phyloP scores from a whole-genome alignment of 2,797 vertebrate genomes.

The Pteronotus mesoamericanus region DNA sequence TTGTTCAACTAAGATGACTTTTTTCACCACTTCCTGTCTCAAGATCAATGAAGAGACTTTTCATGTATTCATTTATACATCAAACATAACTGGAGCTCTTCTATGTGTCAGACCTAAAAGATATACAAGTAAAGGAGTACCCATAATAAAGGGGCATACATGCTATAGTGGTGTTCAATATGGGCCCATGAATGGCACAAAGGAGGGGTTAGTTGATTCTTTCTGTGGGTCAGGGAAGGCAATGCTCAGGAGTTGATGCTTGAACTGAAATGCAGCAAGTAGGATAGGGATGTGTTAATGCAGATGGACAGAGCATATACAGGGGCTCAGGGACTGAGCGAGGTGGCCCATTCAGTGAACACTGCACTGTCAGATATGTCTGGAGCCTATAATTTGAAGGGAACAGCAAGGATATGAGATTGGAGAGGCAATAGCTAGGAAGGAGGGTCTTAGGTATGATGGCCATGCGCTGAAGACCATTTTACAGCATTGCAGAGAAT shows the following conservation, averaged over 20 bases:
- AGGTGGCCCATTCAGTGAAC: neutral
- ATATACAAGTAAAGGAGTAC: neutral
- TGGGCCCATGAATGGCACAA: too few species aligned
- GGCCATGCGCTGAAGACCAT: neutral
- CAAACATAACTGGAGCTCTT: neutral
- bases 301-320: neutral
- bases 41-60: neutral
- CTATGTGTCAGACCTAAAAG: neutral
- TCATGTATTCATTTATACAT: neutral
- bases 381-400: neutral
- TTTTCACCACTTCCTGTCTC: neutral
- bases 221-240: neutral
- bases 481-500: neutral
- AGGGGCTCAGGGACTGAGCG: fast-evolving
- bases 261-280: neutral
- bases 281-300: fast-evolving
- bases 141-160: neutral
- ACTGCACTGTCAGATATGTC: too few species aligned
- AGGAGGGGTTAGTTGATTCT: neutral
- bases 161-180: neutral
- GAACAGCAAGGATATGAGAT: neutral
- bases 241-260: neutral
- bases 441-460: neutral
- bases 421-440: neutral
- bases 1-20: constrained; percentile 50